These are phyloP conservation scores for Drosophila atroscutellata DNA, from an alignment of 2,888 invertebrate genomes.

Conservation along the genomic window DNA sequence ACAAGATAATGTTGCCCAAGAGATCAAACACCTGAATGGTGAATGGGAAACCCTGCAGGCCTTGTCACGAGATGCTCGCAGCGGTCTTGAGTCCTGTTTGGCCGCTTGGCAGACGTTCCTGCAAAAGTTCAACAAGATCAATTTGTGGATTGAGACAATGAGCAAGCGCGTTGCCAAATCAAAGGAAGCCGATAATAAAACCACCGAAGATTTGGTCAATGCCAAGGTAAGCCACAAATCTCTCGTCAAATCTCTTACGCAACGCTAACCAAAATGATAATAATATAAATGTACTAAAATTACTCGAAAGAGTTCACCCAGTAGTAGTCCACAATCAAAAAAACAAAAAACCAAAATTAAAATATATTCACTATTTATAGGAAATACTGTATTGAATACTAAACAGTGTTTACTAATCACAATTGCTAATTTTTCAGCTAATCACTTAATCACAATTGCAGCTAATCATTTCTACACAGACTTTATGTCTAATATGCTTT, in stretches of 20 bases:
- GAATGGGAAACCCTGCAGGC: slow-evolving; percentile 94
- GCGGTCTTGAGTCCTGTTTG: slow-evolving; percentile 90
- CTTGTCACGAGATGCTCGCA: slow-evolving; percentile 91
- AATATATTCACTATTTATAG: slow-evolving; percentile 22
- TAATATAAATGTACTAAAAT: slow-evolving; percentile 51
- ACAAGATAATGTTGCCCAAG: slow-evolving; percentile 92
- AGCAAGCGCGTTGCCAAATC: slow-evolving; percentile 88
- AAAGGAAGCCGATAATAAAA: slow-evolving; percentile 90
- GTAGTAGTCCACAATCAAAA: slow-evolving; percentile 23
- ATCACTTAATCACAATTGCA: slow-evolving; percentile 51
- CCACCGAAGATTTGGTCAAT: slow-evolving; percentile 91
- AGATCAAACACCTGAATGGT: slow-evolving; percentile 91
- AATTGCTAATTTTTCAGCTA: slow-evolving; percentile 65
- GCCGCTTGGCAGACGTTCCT: slow-evolving; percentile 93
- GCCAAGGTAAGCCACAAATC: slow-evolving; percentile 87
- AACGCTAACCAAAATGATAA: slow-evolving; percentile 60
- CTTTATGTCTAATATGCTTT: slow-evolving; percentile 59
- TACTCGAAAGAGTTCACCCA: slow-evolving; percentile 40
- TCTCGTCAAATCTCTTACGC: slow-evolving; percentile 57
- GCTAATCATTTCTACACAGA: slow-evolving; percentile 72
- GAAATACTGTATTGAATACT: slow-evolving; percentile 47
- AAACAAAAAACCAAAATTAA: slow-evolving; percentile 10
- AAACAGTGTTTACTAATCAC: slow-evolving; percentile 55
- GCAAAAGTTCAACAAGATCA: slow-evolving; percentile 90
- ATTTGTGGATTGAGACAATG: slow-evolving; percentile 90